phyloP scores from a whole-genome alignment of 2,113 vertebrate species.

The Ptilonorhynchus violaceus region DNA sequence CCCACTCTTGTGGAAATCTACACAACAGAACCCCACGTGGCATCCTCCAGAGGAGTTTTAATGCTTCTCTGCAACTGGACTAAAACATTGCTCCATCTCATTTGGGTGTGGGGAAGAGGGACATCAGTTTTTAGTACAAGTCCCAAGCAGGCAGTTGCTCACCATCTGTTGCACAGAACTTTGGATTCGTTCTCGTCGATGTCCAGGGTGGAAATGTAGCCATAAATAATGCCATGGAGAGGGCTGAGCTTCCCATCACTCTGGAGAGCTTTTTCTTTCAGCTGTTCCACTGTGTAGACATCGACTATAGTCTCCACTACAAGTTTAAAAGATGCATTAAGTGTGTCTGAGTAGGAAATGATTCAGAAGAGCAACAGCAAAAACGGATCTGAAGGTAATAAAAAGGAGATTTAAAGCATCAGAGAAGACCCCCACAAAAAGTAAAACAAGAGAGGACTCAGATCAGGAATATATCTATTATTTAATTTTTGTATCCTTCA shows the following conservation, averaged over 20 bases:
- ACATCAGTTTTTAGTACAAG: background rate
- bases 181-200: slow-evolving; percentile 81
- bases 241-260: slow-evolving; percentile 65
- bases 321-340: slow-evolving; percentile 22
- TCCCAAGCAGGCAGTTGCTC: slow-evolving; percentile 28
- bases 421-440: background rate
- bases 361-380: background rate
- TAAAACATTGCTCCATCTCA: background rate
- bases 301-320: slow-evolving; percentile 86
- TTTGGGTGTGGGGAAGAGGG: background rate
- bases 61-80: background rate
- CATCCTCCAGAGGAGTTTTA: background rate
- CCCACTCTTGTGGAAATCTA: background rate
- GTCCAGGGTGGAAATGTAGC: slow-evolving; percentile 85
- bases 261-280: slow-evolving; percentile 75
- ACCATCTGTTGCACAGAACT: slow-evolving; percentile 87
- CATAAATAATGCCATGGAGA: slow-evolving; percentile 84
- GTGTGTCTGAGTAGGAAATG: background rate
- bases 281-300: slow-evolving; percentile 79
- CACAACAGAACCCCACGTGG: background rate
- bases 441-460: background rate
- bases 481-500: background rate
- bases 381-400: background rate
- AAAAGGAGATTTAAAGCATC: background rate
- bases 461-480: background rate